phyloP scores from a whole-genome alignment of 2,888 invertebrate genomes.

The Spilarctia lutea region DNA sequence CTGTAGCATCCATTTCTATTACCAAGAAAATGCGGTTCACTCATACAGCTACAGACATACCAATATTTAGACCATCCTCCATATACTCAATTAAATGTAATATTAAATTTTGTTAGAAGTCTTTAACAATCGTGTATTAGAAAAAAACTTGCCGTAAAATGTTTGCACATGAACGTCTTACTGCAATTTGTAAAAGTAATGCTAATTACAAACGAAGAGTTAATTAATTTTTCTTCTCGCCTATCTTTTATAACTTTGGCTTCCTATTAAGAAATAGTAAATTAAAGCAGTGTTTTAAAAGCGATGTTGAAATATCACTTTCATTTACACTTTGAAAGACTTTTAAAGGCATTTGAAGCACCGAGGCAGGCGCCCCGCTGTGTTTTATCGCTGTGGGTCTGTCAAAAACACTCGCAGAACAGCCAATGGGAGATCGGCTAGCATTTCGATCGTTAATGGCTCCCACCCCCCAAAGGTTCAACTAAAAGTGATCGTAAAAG shows the following conservation, averaged over 20 bases:
- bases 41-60: no score
- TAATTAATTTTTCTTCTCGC: neutral
- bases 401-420: slow-evolving; percentile 41
- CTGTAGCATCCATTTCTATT: no score
- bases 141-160: no score
- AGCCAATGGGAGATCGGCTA: slow-evolving; percentile 39
- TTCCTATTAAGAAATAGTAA: neutral
- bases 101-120: no score
- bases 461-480: slow-evolving; percentile 8
- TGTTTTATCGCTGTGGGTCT: slow-evolving; percentile 42
- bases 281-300: neutral
- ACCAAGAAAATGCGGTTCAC: no score
- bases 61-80: no score
- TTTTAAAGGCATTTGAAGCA: neutral
- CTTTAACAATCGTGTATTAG: no score
- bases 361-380: slow-evolving; percentile 20
- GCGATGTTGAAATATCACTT: neutral
- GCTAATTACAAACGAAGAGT: no score
- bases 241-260: neutral
- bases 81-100: no score
- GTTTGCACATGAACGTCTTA: no score
- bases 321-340: slow-evolving; percentile 9
- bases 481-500: neutral
- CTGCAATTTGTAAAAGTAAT: no score
- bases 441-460: slow-evolving; percentile 36